Evolutionary conservation across 2,797 vertebrate species (phyloP), one percentile per base, ranked within the genome.

Genomic region (Hozukius guyotensis): DNA sequence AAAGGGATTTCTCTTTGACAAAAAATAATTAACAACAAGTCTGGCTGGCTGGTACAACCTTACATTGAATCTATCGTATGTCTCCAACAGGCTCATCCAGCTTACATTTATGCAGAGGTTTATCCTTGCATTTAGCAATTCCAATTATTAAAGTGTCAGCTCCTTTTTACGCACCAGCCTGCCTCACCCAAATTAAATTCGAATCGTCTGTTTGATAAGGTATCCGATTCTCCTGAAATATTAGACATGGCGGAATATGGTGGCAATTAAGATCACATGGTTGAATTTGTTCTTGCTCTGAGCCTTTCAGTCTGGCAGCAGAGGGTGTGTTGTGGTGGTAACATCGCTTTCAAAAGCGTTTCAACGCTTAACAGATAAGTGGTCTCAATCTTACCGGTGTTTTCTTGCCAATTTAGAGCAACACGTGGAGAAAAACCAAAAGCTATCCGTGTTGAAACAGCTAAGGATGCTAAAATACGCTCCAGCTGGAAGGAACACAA

Each of bases 401-500:
- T 77, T 79, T 52, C 69, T 60, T 77, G 69, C 59, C 72, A 80
- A 77, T 82, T 75, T 71, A 52, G 1, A 74, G 64, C 42, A 82
- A 72, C 60, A 71, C 38, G 78, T 11, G 27, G 5, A 57, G 57
- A 60, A 63, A 67, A 79, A 74, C 52, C 31, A n/a, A 80, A 25
- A 55, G 4, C 34, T 6, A 34, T 24, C 36, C 60, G 29, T 29
- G 68, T 72, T 46, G 27, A 81, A 83, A 75, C 3, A 53, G 29
- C 24, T n/a, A 67, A 67, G 80, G 46, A 36, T 18, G 57, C 57
- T 59, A 31, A 74, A 78, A 78, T 14, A 18, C 32, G 60, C 49
- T 79, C 61, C 67, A 84, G 69, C 67, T 75, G 62, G 72, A 83
- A 68, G 75, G 61, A 81, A 72, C 56, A 76, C 18, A 80, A 82